These are phyloP conservation scores for Mus musculus DNA, from an alignment of 2,113 vertebrate genomes.

Conservation along the genomic window GRCm39 chr14:83194501-83195000, in stretches of 20 bases:
- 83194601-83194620: neutral
- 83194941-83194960: neutral
- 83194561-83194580: neutral
- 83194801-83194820: neutral
- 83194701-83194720: neutral
- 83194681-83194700: neutral
- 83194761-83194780: neutral
- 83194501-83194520: neutral
- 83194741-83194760: neutral
- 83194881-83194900: neutral
- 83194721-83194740: neutral
- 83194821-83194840: neutral
- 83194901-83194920: neutral
- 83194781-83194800: neutral
- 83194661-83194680: neutral
- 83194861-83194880: neutral
- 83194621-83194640: neutral
- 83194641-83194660: neutral
- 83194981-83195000: conserved; percentile 15
- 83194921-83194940: neutral
- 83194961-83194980: neutral
- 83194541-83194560: neutral
- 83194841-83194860: neutral
- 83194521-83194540: neutral
- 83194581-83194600: neutral